Evolutionary conservation across 2,113 vertebrate species (phyloP), one percentile per base, ranked within the genome.

Genomic region (Monopterus albus): DNA sequence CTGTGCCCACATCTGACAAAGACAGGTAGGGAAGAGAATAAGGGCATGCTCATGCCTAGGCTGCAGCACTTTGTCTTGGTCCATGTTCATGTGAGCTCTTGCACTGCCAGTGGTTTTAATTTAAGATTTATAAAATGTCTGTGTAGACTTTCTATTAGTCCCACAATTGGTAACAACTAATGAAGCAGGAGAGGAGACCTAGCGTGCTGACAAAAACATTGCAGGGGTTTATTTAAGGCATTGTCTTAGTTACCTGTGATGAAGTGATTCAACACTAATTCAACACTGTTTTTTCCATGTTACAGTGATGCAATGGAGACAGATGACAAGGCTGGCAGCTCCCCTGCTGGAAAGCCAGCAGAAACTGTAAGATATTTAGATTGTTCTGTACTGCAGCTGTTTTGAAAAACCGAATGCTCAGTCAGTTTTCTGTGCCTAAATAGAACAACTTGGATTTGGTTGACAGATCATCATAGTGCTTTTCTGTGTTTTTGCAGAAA

Each of bases 241-340:
- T 33, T 1, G 1, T 29, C 15, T 58, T 21, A 7, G 1, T 40
- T 43, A 35, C 11, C 20, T 52, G 4, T 38, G 21, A 31, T 53
- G 1, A 55, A n/a, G 11, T 28, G 0, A 61, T 28, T 33, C 0
- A 18, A 12, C n/a, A n/a, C n/a, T 6, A 6, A 33, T 4, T 26
- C 3, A 60, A 0, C 0, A n/a, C 42, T 33, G 1, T 51, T 65
- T 43, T 47, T 9, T 59, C 8, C 89, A 57, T 72, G 6, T 93
- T 91, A 70, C 82, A 99, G 98, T 91, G 98, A 99, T 28, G 89
- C 95, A 6, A 99, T 99, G 98, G 98, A 99, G 88, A 96, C 96
- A 0, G 97, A 99, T 61, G 98, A 99, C 7, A 98, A 97, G 74
- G 77, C 94, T 74, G 93, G 94, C 55, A 95, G 90, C 82, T 90